Percentiles rank a stretch among this genome's conserved stretches.
These are phyloP conservation scores for Agrotis clavis DNA, from an alignment of 2,888 invertebrate species.

Conservation along the genomic window DNA sequence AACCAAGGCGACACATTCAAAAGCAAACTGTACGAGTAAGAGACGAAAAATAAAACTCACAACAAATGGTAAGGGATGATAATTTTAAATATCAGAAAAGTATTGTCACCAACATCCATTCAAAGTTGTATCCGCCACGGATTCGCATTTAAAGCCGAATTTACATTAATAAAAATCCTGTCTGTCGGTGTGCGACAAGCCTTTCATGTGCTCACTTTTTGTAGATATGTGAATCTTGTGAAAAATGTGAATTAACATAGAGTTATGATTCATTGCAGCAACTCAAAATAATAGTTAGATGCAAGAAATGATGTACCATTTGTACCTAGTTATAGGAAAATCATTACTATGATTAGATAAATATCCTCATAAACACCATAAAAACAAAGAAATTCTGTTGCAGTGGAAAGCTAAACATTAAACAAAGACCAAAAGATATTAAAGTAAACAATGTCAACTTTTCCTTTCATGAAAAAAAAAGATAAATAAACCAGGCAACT, in stretches of 20 bases:
- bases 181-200: conserved; percentile 38
- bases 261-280: background rate
- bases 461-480: too few species aligned
- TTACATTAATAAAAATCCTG: conserved; percentile 54
- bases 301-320: too few species aligned
- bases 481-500: too few species aligned
- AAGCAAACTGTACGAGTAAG: conserved; percentile 23
- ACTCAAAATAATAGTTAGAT: too few species aligned
- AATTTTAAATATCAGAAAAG: conserved; percentile 61
- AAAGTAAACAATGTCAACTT: too few species aligned
- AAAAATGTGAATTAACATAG: conserved; percentile 9
- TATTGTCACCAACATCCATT: conserved; percentile 58
- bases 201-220: conserved; percentile 41
- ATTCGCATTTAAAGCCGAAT: conserved; percentile 59
- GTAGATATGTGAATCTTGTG: background rate
- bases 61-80: conserved; percentile 54
- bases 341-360: too few species aligned
- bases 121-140: conserved; percentile 37
- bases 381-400: too few species aligned
- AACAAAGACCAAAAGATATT: too few species aligned
- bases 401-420: too few species aligned
- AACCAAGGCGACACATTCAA: conserved; percentile 25
- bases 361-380: too few species aligned
- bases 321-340: too few species aligned
- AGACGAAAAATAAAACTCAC: conserved; percentile 30